Evolutionary conservation across 2,113 vertebrate genomes (phyloP), one percentile per base, ranked within the genome.

Genomic region (Empidonax alnorum): DNA sequence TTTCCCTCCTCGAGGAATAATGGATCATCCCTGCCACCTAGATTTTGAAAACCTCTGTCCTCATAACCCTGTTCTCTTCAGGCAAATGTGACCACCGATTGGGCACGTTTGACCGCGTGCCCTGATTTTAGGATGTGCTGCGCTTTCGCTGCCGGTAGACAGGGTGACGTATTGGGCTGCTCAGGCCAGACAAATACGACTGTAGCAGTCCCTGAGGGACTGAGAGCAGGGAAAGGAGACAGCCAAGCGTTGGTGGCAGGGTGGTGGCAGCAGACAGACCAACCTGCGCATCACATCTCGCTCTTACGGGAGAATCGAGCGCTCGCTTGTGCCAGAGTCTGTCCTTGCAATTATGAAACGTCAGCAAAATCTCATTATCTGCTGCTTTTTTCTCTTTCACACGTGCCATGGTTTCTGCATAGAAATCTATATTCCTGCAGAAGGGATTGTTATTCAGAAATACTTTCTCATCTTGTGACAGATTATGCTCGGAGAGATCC

Each of bases 81-180:
- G 49, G 67, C 24, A 18, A 84, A 69, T 10, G 49, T 30, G 77
- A 75, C 87, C 63, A 12, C 93, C 75, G 93, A 67, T 71, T 76
- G 37, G 91, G 83, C 82, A 35, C 10, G 87, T 75, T 93, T 98
- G 97, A 97, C 94, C 91, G 87, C 9, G 1, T 97, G 97, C 97
- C 96, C 95, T 95, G 78, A 81, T 88, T 95, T 92, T 79, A 75
- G 95, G 93, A 73, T 90, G 3, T 9, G 94, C 92, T 94, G 88
- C 81, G 20, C 94, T 97, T 94, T 90, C 28, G 11, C 90, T 93
- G 90, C 97, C 94, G 86, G 65, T 35, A 87, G 81, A 76, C 94
- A 84, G 88, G 90, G 90, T 97, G 97, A 96, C 21, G 71, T 95
- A n/a, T 77, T 21, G 74, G 84, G 93, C 93, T 91, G 93, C 94